Percentiles rank a stretch among this genome's conserved stretches.
These are phyloP conservation scores for Pachyuromys duprasi DNA, from an alignment of 2,797 vertebrate genomes.

Conservation along the genomic window DNA sequence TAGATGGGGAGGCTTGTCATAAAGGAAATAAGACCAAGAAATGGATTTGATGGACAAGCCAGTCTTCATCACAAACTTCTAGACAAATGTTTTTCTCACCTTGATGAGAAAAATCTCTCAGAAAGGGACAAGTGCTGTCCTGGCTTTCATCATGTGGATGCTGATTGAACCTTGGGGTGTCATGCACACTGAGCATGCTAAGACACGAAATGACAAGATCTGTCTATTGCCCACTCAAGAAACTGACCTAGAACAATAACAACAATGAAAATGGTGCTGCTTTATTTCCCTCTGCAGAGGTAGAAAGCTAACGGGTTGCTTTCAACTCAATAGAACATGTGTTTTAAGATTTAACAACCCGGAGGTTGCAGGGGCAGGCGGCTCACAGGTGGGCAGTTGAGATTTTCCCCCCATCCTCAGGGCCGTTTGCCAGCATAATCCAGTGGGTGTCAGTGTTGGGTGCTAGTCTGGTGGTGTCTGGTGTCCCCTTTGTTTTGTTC, in stretches of 20 bases:
- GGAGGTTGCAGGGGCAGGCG: not conserved
- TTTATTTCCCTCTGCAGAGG: not conserved
- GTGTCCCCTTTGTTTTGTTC: not conserved
- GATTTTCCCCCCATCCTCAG: not conserved
- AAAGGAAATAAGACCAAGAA: conserved; percentile 22
- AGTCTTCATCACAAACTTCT: conserved; percentile 10
- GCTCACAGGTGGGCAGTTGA: not conserved
- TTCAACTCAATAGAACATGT: conserved; percentile 35
- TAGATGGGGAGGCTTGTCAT: not conserved
- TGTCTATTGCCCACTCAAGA: not conserved
- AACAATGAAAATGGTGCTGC: too few species aligned
- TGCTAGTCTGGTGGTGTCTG: not conserved
- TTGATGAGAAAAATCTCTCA: conserved; percentile 47
- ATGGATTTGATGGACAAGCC: not conserved
- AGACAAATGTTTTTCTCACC: not conserved
- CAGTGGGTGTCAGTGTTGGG: not conserved
- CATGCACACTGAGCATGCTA: not conserved
- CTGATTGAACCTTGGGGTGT: not conserved
- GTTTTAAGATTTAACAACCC: not conserved
- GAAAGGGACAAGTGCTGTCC: not conserved
- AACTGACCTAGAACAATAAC: not conserved
- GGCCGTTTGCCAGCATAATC: not conserved
- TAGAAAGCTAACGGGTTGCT: not conserved
- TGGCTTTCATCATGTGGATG: not conserved
- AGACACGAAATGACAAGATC: conserved; percentile 20